These are phyloP conservation scores for Brenthis ino DNA, from an alignment of 2,888 invertebrate species.

Conservation along the genomic window DNA sequence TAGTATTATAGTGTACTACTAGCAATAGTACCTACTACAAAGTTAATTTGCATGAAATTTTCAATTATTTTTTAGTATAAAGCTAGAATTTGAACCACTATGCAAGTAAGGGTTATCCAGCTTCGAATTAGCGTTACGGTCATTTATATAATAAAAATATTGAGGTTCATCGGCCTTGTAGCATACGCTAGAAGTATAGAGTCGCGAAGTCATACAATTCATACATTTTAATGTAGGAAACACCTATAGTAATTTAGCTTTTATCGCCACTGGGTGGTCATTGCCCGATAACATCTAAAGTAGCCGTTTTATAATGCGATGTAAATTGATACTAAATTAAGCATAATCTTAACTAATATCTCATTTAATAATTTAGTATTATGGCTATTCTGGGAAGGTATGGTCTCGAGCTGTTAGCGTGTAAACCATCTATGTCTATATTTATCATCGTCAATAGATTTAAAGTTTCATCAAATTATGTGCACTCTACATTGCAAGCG, in stretches of 20 bases:
- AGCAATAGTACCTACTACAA: too few relatives aligned
- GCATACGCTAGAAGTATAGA: neutral
- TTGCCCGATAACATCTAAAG: constrained; percentile 4
- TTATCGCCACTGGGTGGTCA: constrained; percentile 5
- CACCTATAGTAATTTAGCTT: constrained; percentile 13
- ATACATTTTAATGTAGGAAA: constrained; percentile 8
- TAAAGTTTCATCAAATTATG: constrained; percentile 29
- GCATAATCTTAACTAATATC: constrained; percentile 9
- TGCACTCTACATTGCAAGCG: constrained; percentile 30
- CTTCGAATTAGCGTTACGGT: constrained; percentile 12
- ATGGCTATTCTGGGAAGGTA: constrained; percentile 13
- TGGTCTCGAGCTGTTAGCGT: constrained; percentile 7
- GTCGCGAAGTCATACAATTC: constrained; percentile 2
- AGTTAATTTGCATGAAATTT: neutral
- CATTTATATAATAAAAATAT: constrained; percentile 16
- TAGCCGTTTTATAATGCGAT: constrained; percentile 10
- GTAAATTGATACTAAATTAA: constrained; percentile 9
- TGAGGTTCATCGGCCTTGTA: constrained; percentile 17
- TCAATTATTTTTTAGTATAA: constrained; percentile 11
- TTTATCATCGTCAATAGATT: constrained; percentile 28
- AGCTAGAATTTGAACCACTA: constrained; percentile 10
- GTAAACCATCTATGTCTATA: constrained; percentile 19
- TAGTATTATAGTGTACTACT: too few relatives aligned
- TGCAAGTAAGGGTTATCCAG: neutral
- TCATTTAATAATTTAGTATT: constrained; percentile 10